These are phyloP conservation scores for Aphidius ervi DNA, from an alignment of 1,140 invertebrate genomes.

Conservation along the genomic window DNA sequence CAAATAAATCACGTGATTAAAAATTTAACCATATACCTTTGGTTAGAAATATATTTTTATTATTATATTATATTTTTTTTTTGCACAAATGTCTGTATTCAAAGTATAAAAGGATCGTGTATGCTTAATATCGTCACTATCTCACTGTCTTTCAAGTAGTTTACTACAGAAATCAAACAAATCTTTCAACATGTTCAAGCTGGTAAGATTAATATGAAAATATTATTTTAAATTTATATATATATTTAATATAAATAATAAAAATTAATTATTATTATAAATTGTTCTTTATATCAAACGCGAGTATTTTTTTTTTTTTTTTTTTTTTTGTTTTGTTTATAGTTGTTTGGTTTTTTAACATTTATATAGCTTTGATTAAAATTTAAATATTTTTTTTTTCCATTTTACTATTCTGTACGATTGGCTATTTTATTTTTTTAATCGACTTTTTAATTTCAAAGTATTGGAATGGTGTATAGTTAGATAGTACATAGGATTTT, in stretches of 20 bases:
- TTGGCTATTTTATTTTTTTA: too few relatives aligned
- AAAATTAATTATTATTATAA: too few relatives aligned
- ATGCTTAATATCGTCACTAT: slow-evolving; percentile 33
- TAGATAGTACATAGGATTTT: not conserved
- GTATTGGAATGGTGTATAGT: too few relatives aligned
- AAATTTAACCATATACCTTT: slow-evolving; percentile 26
- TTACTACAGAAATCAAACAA: slow-evolving; percentile 37
- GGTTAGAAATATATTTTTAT: not conserved
- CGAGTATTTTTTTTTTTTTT: not conserved
- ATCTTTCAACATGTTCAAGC: slow-evolving; percentile 50
- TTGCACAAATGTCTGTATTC: slow-evolving; percentile 18
- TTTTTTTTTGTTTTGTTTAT: too few relatives aligned
- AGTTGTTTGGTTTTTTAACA: too few relatives aligned
- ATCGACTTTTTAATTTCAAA: too few relatives aligned
- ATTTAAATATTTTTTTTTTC: too few relatives aligned
- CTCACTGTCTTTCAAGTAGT: slow-evolving; percentile 44
- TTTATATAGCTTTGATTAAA: too few relatives aligned
- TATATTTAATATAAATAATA: not conserved
- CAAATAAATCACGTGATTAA: slow-evolving; percentile 33
- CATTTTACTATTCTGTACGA: too few relatives aligned
- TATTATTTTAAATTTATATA: slow-evolving; percentile 15
- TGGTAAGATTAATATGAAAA: slow-evolving; percentile 40
- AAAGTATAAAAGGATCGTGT: slow-evolving; percentile 43
- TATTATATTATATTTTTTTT: slow-evolving; percentile 36
- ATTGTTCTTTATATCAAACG: not conserved